Evolutionary conservation across 2,113 vertebrate species (phyloP), one percentile per base, ranked within the genome.

Genomic region (Thoracochromis brauschi): DNA sequence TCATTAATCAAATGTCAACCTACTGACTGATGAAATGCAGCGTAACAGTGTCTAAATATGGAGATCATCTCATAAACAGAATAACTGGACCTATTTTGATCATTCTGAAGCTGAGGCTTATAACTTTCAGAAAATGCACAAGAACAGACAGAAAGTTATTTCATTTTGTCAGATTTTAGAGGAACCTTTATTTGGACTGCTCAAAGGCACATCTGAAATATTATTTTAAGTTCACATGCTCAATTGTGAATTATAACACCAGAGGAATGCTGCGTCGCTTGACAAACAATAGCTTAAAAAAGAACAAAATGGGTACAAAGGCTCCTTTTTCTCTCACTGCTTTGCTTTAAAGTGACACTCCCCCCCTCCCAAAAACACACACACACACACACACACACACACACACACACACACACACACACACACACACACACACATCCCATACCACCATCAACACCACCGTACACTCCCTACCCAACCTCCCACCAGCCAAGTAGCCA

Each of bases 401-500:
- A 84, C 29, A 38, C n/a, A n/a, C n/a, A 57, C 19, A 53, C 51
- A 53, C 19, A n/a, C 42, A 45, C 38, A 73, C 68, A 84, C 29
- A 38, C 42, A 73, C 71, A 84, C 29, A 38, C 49, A 89, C 55
- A 73, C 42, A 73, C 71, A 84, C 29, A 38, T 35, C 14, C n/a
- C 79, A 88, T 71, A 79, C 42, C 54, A 88, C 79, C 80, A 45
- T 79, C 55, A 40, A 42, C 47, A 33, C 63, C n/a, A 57, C 17
- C 38, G 24, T 40, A 31, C 54, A 40, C 81, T 65, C 33, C 21
- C 88, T 51, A 73, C 82, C 89, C 78, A 80, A 54, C 92, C 94
- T 93, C 94, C 93, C 92, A 92, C 94, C 82, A 88, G 91, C 80
- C 83, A 92, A 95, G 94, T 90, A 94, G 93, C 92, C 91, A 88